Conservation (phyloP, 2,888 invertebrate species). For the Smittia sp. region DNA sequence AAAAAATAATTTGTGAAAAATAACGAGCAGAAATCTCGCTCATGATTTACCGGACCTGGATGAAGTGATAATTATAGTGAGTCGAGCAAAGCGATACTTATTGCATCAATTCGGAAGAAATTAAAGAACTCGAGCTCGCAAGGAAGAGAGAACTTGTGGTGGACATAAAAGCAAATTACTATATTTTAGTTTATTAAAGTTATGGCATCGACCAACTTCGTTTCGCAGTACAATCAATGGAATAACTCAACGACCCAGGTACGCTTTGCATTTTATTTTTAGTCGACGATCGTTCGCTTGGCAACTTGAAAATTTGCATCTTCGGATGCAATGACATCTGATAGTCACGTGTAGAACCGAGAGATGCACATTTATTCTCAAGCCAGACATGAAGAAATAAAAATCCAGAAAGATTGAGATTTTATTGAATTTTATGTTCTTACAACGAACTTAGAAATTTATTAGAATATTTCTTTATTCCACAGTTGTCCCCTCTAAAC, state of each 20-base stretch:
- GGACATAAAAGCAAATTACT: background rate
- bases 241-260: constrained; percentile 36
- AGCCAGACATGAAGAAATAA: too few relatives aligned
- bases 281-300: background rate
- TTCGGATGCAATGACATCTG: too few relatives aligned
- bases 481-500: constrained; percentile 40
- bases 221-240: constrained; percentile 36
- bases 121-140: background rate
- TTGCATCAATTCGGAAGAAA: background rate
- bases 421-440: too few relatives aligned
- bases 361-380: too few relatives aligned
- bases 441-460: too few relatives aligned
- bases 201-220: constrained; percentile 34
- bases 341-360: too few relatives aligned
- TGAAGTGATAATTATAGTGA: constrained; percentile 37
- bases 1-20: constrained; percentile 1
- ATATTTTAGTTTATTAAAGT: constrained; percentile 5
- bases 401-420: background rate
- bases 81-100: too few relatives aligned
- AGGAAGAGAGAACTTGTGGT: background rate
- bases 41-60: background rate
- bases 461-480: background rate
- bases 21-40: background rate
- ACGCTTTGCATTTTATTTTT: background rate
- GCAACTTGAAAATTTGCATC: too few relatives aligned